Percentiles rank a stretch among this genome's conserved stretches.
These are phyloP conservation scores for Acrocyrtus sp. DNA, from an alignment of 2,888 invertebrate species.

Conservation along the genomic window DNA sequence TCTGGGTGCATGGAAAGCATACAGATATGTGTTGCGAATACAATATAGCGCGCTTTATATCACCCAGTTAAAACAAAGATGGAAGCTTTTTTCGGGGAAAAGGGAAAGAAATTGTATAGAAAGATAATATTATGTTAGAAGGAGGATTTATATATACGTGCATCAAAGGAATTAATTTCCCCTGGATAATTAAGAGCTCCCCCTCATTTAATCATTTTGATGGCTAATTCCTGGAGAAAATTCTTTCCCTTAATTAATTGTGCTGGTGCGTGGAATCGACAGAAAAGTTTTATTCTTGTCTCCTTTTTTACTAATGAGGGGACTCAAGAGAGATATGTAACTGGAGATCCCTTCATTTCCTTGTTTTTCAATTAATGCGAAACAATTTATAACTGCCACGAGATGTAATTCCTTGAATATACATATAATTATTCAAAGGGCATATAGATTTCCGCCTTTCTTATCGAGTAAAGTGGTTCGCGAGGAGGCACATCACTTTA, in stretches of 20 bases:
- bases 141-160: no score
- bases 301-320: slow-evolving; percentile 4
- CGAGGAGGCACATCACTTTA: no score
- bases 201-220: slow-evolving; percentile 37
- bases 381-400: slow-evolving; percentile 19
- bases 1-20: no score
- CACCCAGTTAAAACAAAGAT: no score
- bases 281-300: slow-evolving; percentile 6
- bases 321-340: background rate
- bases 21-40: no score
- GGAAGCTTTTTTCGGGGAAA: no score
- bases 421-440: no score
- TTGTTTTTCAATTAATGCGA: slow-evolving; percentile 28
- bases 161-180: slow-evolving; percentile 45
- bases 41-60: no score
- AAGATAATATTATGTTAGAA: slow-evolving; percentile 13
- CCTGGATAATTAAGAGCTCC: slow-evolving; percentile 36
- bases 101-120: background rate
- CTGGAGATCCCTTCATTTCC: slow-evolving; percentile 11
- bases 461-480: no score
- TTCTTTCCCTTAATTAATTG: slow-evolving; percentile 39
- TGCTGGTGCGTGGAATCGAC: slow-evolving; percentile 21
- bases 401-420: no score
- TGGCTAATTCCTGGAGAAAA: slow-evolving; percentile 43
- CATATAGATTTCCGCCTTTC: no score